Evolutionary conservation across 2,797 vertebrate species (phyloP).

Genomic region (Platalea minor): DNA sequence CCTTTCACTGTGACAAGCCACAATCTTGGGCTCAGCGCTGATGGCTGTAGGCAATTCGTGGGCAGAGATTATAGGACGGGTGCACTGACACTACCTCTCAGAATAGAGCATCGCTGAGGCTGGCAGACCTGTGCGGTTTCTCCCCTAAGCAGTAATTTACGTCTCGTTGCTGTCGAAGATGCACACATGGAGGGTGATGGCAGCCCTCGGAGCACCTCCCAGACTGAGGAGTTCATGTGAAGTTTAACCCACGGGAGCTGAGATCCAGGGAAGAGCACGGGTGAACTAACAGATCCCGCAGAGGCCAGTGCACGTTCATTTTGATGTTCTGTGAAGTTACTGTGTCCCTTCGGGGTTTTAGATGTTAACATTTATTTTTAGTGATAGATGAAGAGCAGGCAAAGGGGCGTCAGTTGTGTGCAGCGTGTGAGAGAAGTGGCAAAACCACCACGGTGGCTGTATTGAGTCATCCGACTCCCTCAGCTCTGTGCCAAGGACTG

Average conservation of each 20-base stretch:
- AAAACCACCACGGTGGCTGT: not conserved
- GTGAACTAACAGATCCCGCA: not conserved
- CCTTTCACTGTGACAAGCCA: not conserved
- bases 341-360: not conserved
- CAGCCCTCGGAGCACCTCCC: not conserved
- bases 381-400: not conserved
- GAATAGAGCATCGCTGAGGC: not conserved
- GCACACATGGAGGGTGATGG: not conserved
- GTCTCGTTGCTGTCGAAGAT: not conserved
- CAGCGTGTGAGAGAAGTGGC: not conserved
- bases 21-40: rapidly evolving
- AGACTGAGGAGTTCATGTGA: not conserved
- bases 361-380: not conserved
- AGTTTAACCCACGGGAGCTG: not conserved
- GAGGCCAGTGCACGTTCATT: rapidly evolving
- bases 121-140: not conserved
- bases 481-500: not conserved
- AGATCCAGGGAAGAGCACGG: not conserved
- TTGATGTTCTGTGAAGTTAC: not conserved
- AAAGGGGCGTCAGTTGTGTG: not conserved
- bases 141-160: not conserved
- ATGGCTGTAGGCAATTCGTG: rapidly evolving
- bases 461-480: not conserved
- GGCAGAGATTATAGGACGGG: not conserved
- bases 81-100: rapidly evolving